These are phyloP conservation scores for Drosophila repletoides DNA, from an alignment of 1,140 invertebrate species.

Conservation along the genomic window DNA sequence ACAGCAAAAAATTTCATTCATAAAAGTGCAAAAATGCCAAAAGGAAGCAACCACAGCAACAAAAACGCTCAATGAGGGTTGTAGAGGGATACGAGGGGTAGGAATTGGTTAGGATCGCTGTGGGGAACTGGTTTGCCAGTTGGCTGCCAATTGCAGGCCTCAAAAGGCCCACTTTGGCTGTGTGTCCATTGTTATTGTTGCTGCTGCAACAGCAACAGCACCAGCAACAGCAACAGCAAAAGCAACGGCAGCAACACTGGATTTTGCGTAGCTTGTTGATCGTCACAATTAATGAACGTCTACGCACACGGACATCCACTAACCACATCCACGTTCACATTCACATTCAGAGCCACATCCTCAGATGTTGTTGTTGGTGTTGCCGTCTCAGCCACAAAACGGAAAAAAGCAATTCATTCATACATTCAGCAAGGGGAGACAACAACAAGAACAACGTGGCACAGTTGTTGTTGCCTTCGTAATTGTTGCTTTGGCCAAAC, in stretches of 20 bases:
- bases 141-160: conserved; percentile 58
- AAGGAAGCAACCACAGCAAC: conserved; percentile 68
- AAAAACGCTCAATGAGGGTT: conserved; percentile 33
- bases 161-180: conserved; percentile 29
- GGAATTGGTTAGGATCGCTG: conserved; percentile 27
- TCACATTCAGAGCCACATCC: conserved; percentile 34
- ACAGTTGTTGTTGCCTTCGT: conserved; percentile 43
- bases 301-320: conserved; percentile 76
- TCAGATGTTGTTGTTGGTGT: conserved; percentile 39
- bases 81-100: background rate
- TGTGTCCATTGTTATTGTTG: conserved; percentile 37
- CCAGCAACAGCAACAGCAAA: background rate
- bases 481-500: conserved; percentile 74
- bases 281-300: conserved; percentile 79
- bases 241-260: conserved; percentile 27
- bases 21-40: conserved; percentile 79
- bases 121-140: conserved; percentile 55
- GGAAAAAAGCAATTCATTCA: conserved; percentile 78
- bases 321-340: conserved; percentile 64
- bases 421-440: conserved; percentile 59
- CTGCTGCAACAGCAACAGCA: conserved; percentile 8
- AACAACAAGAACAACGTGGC: conserved; percentile 14
- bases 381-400: conserved; percentile 48
- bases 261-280: conserved; percentile 79
- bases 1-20: conserved; percentile 70